Base-by-base conservation (phyloP, 2,797 vertebrate species). In the Ctenopoma multispine region DNA sequence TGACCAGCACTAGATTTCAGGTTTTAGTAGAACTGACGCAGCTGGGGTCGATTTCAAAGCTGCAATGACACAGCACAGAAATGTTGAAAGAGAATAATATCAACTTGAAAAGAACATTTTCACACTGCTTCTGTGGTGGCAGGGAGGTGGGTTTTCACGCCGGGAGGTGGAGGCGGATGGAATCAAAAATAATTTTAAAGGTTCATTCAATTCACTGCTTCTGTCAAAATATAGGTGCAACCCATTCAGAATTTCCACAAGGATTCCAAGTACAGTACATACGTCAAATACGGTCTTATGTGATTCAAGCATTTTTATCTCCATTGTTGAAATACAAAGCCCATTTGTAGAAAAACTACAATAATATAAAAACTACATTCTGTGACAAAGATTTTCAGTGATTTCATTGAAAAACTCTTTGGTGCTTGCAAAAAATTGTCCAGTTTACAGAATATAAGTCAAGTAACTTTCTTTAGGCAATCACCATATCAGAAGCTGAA, bases 31-130 rank as follows among this genome's bases (percentile, higher is more conserved):
- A 36, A 36, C 38, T 5, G 12, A 4, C 17, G 24, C 44, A 59
- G 14, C 47, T 10, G 14, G 23, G 7, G 47, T 34, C 17, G 7
- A 17, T 47, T 61, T 41, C 36, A 5, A 2, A 31, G 31, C 47
- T 61, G 48, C 20, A 5, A 17, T 44, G 36, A 34, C 46, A 21
- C 23, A 18, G 56, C 47, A 34, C 9, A 49, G 43, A 40, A 13
- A 48, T 20, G 31, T 2, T 34, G 18, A 63, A 41, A 48, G 8
- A n/a, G 12, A 69, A n/a, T 49, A 3, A 43, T 43, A 31, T 41
- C 27, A 62, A 64, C 40, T 6, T 15, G 46, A 51, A 69, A 48
- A 43, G 56, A 71, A 41, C 14, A 20, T 41, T 36, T 38, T 36
- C 38, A 53, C 48, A 2, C 48, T 44, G 27, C 14, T 17, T 68